Conservation (phyloP, 2,888 invertebrate species). For the Mactromeris polynyma region DNA sequence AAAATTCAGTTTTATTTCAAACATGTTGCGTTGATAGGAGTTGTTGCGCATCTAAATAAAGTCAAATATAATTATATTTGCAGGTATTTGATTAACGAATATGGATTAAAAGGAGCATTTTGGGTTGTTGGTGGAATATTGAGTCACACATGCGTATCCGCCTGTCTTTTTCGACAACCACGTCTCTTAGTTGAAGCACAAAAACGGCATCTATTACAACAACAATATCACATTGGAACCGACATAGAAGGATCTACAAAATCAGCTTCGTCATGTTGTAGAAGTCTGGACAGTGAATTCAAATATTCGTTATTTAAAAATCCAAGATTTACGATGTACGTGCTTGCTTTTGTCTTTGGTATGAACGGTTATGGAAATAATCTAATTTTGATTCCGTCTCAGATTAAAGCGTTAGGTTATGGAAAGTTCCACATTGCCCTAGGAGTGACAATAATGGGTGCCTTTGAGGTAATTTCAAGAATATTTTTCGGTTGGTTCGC, state of each 20-base stretch:
- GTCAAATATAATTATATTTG: no score
- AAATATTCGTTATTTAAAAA: constrained; percentile 63
- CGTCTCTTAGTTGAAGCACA: not conserved
- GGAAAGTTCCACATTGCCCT: constrained; percentile 83
- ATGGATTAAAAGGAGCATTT: constrained; percentile 59
- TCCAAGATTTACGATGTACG: constrained; percentile 90
- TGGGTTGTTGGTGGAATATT: constrained; percentile 60
- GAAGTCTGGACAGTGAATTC: not conserved
- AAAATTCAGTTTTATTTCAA: no score
- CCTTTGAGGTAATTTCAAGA: constrained; percentile 91
- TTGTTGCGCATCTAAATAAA: no score
- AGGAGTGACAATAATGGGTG: constrained; percentile 91
- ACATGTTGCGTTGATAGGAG: no score
- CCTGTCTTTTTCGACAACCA: constrained; percentile 64
- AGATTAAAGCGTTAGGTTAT: constrained; percentile 90
- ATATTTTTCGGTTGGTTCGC: constrained; percentile 92
- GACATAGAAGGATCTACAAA: not conserved
- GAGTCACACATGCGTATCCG: constrained; percentile 60
- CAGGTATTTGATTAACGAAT: constrained; percentile 61
- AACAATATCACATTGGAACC: not conserved
- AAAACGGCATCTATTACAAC: not conserved
- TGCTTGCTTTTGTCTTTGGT: constrained; percentile 92
- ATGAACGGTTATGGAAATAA: constrained; percentile 93
- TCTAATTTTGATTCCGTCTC: constrained; percentile 92
- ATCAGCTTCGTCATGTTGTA: not conserved